Evolutionary conservation across 2,113 vertebrate genomes (phyloP), one percentile per base, ranked within the genome.

Genomic region (Oryzias celebensis): DNA sequence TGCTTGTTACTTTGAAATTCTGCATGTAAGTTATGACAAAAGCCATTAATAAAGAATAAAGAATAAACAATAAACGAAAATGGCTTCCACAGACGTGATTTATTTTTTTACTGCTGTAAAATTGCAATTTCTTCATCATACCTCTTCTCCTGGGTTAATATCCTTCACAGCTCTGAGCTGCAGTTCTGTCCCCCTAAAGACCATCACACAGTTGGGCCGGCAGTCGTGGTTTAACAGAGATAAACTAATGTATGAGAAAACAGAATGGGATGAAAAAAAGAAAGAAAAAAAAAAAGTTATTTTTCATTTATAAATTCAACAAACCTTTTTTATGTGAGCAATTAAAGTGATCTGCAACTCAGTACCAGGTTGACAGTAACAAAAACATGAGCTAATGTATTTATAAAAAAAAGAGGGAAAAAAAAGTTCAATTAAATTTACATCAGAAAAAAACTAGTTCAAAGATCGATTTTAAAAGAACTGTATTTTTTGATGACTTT

Each of bases 171-270:
- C 93, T 58, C 92, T 93, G 52, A 99, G 94, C 22, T 91, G 87
- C 75, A 98, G 93, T 48, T 87, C 90, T 57, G 81, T 92, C 64
- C 94, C 95, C 23, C 95, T 92, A 88, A 98, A 99, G 84, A 95
- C 73, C 41, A 96, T 93, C 62, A 95, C 94, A 1, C 96, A 98
- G 92, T 97, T 98, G 73, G 97, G 97, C 85, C 93, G 90, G 83
- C 97, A 99, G 92, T 95, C 95, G 77, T 99, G 96, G 88, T 98
- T 98, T 83, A 99, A 86, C 68, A 99, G 89, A 71, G 97, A 98
- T 92, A 98, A 91, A 87, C 97, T 98, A 83, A 24, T 12, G 24
- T 4, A 10, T 14, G 7, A 46, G 47, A 26, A 20, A 20, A 17
- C 18, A 24, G 13, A 59, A 5, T 28, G 22, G 22, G 1, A 31